Conservation (phyloP, 2,113 vertebrate species). For the Cyphomyrus discorhynchus region DNA sequence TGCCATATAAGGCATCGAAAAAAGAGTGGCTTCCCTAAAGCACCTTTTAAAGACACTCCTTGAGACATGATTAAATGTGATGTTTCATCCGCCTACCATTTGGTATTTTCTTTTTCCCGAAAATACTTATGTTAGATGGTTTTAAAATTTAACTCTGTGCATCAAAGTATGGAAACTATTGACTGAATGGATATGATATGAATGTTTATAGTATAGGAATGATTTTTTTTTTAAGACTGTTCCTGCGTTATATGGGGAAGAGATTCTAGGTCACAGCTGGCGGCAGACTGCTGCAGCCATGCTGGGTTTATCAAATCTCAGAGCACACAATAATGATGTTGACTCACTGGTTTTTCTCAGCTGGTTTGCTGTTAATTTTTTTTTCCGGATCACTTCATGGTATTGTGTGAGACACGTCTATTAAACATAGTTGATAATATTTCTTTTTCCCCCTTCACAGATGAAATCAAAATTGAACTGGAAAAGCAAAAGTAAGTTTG, state of each 20-base stretch:
- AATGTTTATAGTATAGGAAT: neutral
- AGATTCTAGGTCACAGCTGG: neutral
- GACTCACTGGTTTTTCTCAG: neutral
- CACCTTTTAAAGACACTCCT: too few relatives aligned
- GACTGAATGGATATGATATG: neutral
- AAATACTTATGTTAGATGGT: neutral
- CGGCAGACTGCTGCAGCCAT: neutral
- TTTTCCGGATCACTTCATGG: neutral
- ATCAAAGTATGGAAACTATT: neutral
- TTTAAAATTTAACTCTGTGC: neutral
- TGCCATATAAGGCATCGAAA: neutral
- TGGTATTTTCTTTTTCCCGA: neutral
- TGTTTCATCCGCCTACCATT: neutral
- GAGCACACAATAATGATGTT: neutral
- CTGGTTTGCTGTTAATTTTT: neutral
- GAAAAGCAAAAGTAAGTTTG: slow-evolving; percentile 79
- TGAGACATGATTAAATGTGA: too few relatives aligned
- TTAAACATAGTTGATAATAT: slow-evolving; percentile 13
- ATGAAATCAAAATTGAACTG: slow-evolving; percentile 87
- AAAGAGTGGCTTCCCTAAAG: too few relatives aligned
- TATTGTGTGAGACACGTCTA: neutral
- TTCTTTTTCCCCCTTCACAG: slow-evolving; percentile 48
- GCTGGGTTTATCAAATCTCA: neutral
- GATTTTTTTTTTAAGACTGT: neutral
- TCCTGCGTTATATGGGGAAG: neutral